Percentiles rank a stretch among this genome's conserved stretches.
Conservation (phyloP, 2,888 invertebrate genomes). For the Erynnis tages region DNA sequence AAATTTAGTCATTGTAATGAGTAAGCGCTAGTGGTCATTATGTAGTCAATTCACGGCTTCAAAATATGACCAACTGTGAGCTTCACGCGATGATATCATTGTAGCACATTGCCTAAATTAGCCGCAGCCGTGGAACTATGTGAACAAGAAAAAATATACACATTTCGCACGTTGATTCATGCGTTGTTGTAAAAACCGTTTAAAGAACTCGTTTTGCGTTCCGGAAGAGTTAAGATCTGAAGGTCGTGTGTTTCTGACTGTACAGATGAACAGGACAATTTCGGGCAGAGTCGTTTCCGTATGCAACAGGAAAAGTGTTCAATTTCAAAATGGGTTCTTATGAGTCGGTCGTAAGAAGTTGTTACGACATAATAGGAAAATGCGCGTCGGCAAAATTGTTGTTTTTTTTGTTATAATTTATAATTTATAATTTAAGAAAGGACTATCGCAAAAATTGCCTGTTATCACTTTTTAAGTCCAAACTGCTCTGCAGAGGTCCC, state of each 20-base stretch:
- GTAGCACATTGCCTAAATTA: slow-evolving; percentile 15
- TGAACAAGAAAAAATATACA: background rate
- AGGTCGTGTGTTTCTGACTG: background rate
- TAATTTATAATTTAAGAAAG: too few relatives aligned
- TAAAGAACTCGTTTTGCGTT: background rate
- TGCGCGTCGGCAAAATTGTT: too few relatives aligned
- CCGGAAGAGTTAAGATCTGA: background rate
- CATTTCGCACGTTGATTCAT: slow-evolving; percentile 1
- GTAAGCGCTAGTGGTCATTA: slow-evolving; percentile 2
- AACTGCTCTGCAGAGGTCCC: too few relatives aligned
- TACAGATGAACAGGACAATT: too few relatives aligned
- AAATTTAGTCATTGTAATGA: background rate
- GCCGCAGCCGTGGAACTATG: slow-evolving; percentile 12
- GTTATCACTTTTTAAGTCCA: too few relatives aligned
- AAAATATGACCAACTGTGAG: background rate
- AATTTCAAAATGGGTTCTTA: too few relatives aligned
- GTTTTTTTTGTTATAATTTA: too few relatives aligned
- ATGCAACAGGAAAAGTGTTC: too few relatives aligned
- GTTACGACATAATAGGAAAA: too few relatives aligned
- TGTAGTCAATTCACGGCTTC: background rate
- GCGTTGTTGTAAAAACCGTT: background rate
- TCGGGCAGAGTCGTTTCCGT: too few relatives aligned
- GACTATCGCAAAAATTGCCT: too few relatives aligned
- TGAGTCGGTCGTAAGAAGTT: too few relatives aligned
- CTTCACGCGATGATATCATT: slow-evolving; percentile 13